A percentile compares a stretch with the other conserved stretches of the same genome.
Evolutionary conservation across 1,140 invertebrate species (phyloP).

Genomic region (Sesamia nonagrioides): DNA sequence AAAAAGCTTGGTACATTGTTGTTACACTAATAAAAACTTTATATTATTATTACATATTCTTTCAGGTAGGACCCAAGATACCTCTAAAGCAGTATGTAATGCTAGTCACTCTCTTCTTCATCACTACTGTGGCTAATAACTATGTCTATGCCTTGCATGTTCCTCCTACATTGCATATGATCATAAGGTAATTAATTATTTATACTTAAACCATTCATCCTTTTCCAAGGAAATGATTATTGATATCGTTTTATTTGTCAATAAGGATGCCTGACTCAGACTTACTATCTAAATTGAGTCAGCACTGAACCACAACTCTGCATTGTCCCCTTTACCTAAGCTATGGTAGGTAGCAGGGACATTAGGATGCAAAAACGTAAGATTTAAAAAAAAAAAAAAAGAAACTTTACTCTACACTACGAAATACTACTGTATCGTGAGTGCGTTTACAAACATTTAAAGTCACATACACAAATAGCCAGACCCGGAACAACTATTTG

Average conservation of each 20-base stretch:
- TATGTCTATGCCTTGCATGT: slow-evolving; percentile 85
- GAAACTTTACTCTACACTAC: too few species aligned
- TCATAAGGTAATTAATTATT: slow-evolving; percentile 73
- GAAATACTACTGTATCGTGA: too few species aligned
- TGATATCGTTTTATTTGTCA: neutral
- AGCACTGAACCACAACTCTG: too few species aligned
- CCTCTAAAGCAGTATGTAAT: slow-evolving; percentile 76
- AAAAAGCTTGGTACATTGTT: too few species aligned
- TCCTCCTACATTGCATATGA: slow-evolving; percentile 84
- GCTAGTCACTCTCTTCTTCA: slow-evolving; percentile 77
- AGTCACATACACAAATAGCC: too few species aligned
- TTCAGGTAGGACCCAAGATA: slow-evolving; percentile 79
- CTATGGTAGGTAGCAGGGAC: too few species aligned
- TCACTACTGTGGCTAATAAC: slow-evolving; percentile 82
- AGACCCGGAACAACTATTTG: too few species aligned
- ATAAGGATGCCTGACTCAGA: neutral
- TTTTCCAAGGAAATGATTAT: neutral
- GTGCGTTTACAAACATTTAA: too few species aligned
- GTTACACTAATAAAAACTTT: neutral
- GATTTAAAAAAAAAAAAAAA: too few species aligned
- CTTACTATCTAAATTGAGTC: too few species aligned
- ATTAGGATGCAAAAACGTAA: too few species aligned
- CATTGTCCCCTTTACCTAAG: too few species aligned
- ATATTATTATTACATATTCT: slow-evolving; percentile 41
- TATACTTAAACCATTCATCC: neutral